Evolutionary conservation across 2,888 invertebrate species (phyloP), one percentile per base, ranked within the genome.

Genomic region (Drosophila nr. perissopoda): DNA sequence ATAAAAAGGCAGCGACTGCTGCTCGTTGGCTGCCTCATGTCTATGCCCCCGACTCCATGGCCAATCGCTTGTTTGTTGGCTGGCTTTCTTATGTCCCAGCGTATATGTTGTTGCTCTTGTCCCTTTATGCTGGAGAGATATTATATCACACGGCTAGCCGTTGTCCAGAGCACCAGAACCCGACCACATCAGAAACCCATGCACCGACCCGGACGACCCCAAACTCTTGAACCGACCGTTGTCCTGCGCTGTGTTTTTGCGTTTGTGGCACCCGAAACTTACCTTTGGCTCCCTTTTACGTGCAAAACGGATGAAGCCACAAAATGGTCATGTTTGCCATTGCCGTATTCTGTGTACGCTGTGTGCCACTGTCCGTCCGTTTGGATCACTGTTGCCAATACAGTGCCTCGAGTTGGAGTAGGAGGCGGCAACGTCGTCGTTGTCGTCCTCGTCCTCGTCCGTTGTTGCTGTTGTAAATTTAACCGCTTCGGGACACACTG

Each of bases 401-500:
- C 42, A 49, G 72, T 56, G 42, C 58, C 61, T 16, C 25, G 45
- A 36, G 59, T 53, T 42, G 49, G 59, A 69, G 68, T 65, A 67
- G 78, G 78, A 72, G 72, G 71, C 53, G 69, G 51, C 69, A 54
- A 60, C 33, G 52, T 31, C 29, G 51, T 42, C 42, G 51, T 51
- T n/a, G 29, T 11, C 25, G 18, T 34, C 6, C 16, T 54, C 34
- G 53, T 36, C 33, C 33, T 53, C 59, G 54, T 60, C 53, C 49
- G 56, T 65, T 71, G 84, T 80, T 80, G 79, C 78, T 90, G 88
- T 90, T 92, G 91, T 91, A 86, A 83, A 86, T 91, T 91, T 89
- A 90, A 92, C 89, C 92, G 92, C 92, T 92, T 87, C 91, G 92
- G 92, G 92, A 91, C 88, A 92, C 87, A 84, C 77, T 91, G 81